Percentiles rank a stretch among this genome's conserved stretches.
phyloP scores from a whole-genome alignment of 2,888 invertebrate genomes.

The Perizoma affinitatum region DNA sequence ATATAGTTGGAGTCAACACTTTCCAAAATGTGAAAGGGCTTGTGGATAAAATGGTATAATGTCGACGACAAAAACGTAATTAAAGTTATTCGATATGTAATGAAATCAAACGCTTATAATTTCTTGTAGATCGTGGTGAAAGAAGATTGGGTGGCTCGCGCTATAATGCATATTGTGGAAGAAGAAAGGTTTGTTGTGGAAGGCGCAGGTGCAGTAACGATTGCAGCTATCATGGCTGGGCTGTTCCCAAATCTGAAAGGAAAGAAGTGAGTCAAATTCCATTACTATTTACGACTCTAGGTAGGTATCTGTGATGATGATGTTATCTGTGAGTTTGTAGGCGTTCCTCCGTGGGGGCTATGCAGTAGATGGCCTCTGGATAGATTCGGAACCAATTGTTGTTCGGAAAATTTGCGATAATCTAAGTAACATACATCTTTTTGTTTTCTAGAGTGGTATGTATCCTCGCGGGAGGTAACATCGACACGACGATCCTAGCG shows the following conservation, averaged over 20 bases:
- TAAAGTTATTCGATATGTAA: background rate
- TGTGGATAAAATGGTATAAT: conserved; percentile 73
- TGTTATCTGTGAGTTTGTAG: no score
- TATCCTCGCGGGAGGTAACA: conserved; percentile 93
- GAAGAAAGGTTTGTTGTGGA: conserved; percentile 94
- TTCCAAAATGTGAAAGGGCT: conserved; percentile 68
- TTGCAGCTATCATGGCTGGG: conserved; percentile 92
- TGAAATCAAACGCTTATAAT: background rate
- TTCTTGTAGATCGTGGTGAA: conserved; percentile 87
- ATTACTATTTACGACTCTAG: background rate
- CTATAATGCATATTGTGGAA: conserved; percentile 91
- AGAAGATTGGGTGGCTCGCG: conserved; percentile 93
- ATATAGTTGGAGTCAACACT: conserved; percentile 69
- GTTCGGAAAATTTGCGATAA: no score
- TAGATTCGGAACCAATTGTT: no score
- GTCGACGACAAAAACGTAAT: background rate
- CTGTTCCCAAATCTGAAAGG: conserved; percentile 91
- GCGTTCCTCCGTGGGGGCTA: no score
- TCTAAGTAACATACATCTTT: background rate
- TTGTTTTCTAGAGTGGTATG: conserved; percentile 88
- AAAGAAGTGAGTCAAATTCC: conserved; percentile 85
- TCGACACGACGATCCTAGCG: conserved; percentile 94
- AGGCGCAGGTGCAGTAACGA: conserved; percentile 92
- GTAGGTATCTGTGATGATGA: background rate
- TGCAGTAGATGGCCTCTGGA: no score